phyloP scores from a whole-genome alignment of 2,797 vertebrate species.

The Aldrovandia affinis region DNA sequence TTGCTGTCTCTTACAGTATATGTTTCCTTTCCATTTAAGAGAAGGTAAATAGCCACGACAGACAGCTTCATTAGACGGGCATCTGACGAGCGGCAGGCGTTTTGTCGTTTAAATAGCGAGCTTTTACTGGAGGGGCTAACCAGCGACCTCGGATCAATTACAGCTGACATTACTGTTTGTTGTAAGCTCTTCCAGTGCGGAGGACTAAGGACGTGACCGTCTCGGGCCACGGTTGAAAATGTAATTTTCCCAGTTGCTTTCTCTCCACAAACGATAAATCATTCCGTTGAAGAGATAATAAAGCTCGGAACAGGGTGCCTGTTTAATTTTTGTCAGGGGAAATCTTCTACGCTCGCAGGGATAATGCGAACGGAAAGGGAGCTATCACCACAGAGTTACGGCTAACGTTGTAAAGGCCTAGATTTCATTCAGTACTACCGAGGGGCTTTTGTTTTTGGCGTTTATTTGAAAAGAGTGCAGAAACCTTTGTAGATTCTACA shows the following conservation, averaged over 20 bases:
- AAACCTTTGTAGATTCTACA: neutral
- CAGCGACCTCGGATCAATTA: constrained; percentile 79
- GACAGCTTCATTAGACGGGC: constrained; percentile 85
- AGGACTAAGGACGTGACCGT: constrained; percentile 67
- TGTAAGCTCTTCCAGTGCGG: constrained; percentile 73
- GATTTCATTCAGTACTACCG: constrained; percentile 15
- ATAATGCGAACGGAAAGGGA: constrained; percentile 41
- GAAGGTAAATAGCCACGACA: constrained; percentile 85
- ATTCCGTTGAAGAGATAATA: constrained; percentile 90
- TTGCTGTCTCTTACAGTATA: constrained; percentile 80
- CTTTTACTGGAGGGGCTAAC: constrained; percentile 80
- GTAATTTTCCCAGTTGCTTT: constrained; percentile 85
- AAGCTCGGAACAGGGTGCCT: constrained; percentile 82
- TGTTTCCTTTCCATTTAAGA: constrained; percentile 82
- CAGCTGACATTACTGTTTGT: constrained; percentile 82
- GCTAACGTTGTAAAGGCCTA: constrained; percentile 33
- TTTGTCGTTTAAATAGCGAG: constrained; percentile 84
- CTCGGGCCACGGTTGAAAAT: constrained; percentile 76
- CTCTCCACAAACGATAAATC: constrained; percentile 87
- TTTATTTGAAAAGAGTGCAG: neutral
- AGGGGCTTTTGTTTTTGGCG: neutral
- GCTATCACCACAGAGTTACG: constrained; percentile 29
- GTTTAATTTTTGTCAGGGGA: constrained; percentile 87
- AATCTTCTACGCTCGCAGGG: constrained; percentile 72
- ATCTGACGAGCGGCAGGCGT: constrained; percentile 78